Base-by-base conservation (phyloP, 2,797 vertebrate species). In the Hippopotamyrus pictus region DNA sequence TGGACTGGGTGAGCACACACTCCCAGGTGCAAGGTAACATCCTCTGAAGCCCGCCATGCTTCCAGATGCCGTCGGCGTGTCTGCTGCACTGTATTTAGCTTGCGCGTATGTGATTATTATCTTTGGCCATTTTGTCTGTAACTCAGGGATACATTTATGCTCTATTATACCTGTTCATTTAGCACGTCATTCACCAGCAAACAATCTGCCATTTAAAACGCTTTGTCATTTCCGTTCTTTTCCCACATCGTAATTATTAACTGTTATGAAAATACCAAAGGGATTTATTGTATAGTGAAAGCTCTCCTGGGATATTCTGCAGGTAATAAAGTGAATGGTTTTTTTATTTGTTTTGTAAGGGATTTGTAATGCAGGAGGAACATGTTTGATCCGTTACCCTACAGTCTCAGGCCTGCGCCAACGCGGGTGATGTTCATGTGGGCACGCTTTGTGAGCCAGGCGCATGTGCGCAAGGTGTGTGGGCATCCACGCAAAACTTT, bases 221-320 rank as follows among this genome's bases (percentile, higher is more conserved):
- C 33, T 3, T n/a, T 79, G 73, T 37, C 73, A 79, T 79, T 79
- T 79, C 37, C 37, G 33, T 79, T 79, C 33, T n/a, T 79, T 44
- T 44, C 17, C 17, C 73, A 79, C 14, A 19, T 79, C 33, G 0
- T 79, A 79, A 79, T 79, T 44, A 79, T 79, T 79, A 79, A 79
- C 73, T 79, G 65, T 73, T 79, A 41, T 79, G 73, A 79, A 79
- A 79, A 41, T 79, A 79, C 73, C 73, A 9, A 79, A 79, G 73
- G 33, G 33, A 79, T 79, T 79, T 79, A 44, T 79, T 44, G 33
- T 79, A 79, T 37, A 79, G 73, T 19, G 73, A 79, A 79, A 79
- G 33, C 73, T 79, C 73, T 44, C 73, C 17, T 79, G 73, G 73
- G 73, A 79, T 44, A 44, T 44, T 79, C 37, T 79, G 73, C 5